Evolutionary conservation across 2,113 vertebrate species (phyloP).

Genomic region (Nannobrachium achirus): DNA sequence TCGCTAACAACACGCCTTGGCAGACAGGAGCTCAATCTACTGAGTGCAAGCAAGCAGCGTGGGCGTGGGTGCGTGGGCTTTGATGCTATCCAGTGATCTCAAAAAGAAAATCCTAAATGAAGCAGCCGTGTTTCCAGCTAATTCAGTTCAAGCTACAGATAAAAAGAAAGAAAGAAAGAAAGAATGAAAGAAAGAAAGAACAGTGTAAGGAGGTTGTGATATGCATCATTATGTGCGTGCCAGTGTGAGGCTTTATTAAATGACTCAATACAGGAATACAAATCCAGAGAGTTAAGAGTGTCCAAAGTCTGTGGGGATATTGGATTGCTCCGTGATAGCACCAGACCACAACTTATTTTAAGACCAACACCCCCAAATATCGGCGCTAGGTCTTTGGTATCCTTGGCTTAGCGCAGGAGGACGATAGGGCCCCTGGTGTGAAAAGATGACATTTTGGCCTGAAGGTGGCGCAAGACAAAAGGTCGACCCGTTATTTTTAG

Average conservation of each 20-base stretch:
- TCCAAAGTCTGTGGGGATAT: no score
- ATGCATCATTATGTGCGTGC: no score
- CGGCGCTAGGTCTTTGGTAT: no score
- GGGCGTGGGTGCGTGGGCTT: conserved; percentile 60
- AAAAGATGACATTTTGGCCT: no score
- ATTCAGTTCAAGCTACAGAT: conserved; percentile 56
- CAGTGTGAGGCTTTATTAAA: conserved; percentile 40
- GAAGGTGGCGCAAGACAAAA: no score
- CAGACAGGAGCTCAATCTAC: conserved; percentile 34
- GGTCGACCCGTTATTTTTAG: no score
- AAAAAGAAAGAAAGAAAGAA: conserved; percentile 29
- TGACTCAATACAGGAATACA: background rate
- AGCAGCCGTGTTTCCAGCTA: conserved; percentile 33
- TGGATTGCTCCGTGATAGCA: no score
- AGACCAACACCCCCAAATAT: no score
- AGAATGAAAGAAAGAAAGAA: background rate
- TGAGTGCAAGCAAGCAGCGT: background rate
- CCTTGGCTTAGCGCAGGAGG: no score
- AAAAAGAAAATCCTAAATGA: conserved; percentile 21
- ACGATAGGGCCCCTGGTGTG: no score
- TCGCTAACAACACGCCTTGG: conserved; percentile 45
- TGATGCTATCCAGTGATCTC: conserved; percentile 57
- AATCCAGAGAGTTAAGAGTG: background rate
- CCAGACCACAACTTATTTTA: conserved; percentile 34
- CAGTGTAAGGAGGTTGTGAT: no score